Conservation (phyloP, 2,797 vertebrate species). For the Rhyacichthys aspro region DNA sequence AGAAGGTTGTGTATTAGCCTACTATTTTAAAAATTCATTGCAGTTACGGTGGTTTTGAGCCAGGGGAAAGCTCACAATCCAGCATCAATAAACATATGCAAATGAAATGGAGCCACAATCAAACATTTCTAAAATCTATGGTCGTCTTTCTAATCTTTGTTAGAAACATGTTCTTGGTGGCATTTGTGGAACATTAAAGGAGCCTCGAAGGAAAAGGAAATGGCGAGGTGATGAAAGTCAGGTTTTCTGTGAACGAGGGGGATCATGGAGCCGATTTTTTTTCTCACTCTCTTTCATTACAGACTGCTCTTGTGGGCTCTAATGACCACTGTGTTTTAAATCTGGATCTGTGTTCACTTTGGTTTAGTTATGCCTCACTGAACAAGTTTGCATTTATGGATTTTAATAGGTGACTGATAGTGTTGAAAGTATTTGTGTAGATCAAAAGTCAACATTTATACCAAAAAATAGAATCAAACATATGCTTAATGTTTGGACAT, state of each 20-base stretch:
- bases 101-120: slow-evolving; percentile 46
- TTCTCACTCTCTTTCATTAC: slow-evolving; percentile 63
- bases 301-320: slow-evolving; percentile 44
- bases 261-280: slow-evolving; percentile 47
- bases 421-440: no score
- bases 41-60: slow-evolving; percentile 24
- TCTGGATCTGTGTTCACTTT: slow-evolving; percentile 26
- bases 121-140: slow-evolving; percentile 47
- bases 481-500: no score
- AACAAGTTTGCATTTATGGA: not conserved
- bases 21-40: slow-evolving; percentile 3
- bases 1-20: no score
- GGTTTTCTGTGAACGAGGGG: slow-evolving; percentile 42
- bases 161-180: slow-evolving; percentile 49
- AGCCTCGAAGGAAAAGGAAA: slow-evolving; percentile 24
- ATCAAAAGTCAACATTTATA: no score
- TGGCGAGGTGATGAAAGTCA: slow-evolving; percentile 64
- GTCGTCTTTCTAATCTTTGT: slow-evolving; percentile 67
- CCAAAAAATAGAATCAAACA: no score
- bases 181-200: slow-evolving; percentile 67
- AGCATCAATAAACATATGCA: slow-evolving; percentile 43
- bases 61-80: slow-evolving; percentile 22
- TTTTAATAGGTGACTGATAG: not conserved
- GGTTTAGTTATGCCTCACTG: slow-evolving; percentile 1
- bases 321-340: slow-evolving; percentile 58